Conservation (phyloP, 2,888 invertebrate genomes). For the Lepeophtheirus nordmannii region DNA sequence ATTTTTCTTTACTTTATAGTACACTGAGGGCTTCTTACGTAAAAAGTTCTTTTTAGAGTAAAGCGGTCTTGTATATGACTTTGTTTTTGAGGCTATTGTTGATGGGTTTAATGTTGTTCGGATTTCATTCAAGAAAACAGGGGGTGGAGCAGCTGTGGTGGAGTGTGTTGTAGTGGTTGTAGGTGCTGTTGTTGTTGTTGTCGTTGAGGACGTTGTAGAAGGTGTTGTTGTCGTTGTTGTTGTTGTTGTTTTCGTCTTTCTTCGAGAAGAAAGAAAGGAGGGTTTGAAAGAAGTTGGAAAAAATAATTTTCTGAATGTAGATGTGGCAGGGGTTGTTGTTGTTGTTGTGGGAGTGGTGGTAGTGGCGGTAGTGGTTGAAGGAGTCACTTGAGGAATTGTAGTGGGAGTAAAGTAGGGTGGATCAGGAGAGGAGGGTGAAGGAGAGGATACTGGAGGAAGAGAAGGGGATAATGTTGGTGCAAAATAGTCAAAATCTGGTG, state of each 20-base stretch:
- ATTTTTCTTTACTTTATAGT: background rate
- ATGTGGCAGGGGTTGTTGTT: background rate
- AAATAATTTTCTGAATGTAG: background rate
- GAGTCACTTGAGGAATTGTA: background rate
- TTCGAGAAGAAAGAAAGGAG: background rate
- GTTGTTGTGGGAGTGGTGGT: background rate
- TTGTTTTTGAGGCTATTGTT: background rate
- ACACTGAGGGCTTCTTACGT: background rate
- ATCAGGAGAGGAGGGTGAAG: background rate
- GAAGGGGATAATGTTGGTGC: background rate
- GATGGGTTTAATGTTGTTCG: background rate
- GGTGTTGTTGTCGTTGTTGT: background rate
- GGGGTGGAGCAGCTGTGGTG: background rate
- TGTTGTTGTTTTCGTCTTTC: background rate
- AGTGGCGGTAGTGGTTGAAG: background rate
- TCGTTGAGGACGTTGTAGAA: background rate
- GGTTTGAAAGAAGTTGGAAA: background rate
- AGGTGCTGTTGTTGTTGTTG: background rate
- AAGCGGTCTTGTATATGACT: background rate
- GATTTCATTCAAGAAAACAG: background rate
- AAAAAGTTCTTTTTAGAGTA: background rate
- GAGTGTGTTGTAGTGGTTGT: background rate
- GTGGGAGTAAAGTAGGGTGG: background rate
- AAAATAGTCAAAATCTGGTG: slow-evolving; percentile 5
- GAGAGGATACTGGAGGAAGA: background rate